phyloP scores from a whole-genome alignment of 2,113 vertebrate genomes.

The Indri indri region DNA sequence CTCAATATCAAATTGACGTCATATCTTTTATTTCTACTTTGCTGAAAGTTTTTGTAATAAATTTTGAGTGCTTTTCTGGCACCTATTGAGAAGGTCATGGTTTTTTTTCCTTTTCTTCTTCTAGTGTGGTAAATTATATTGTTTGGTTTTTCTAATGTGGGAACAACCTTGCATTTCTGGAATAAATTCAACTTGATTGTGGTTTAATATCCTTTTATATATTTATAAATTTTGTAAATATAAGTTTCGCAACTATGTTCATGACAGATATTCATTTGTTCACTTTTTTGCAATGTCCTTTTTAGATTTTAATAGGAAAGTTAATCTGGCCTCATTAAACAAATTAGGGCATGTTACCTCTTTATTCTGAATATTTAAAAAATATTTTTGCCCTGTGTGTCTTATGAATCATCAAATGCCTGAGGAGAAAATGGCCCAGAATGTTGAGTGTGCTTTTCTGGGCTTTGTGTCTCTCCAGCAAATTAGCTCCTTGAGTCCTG shows the following conservation, averaged over 20 bases:
- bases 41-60: not conserved
- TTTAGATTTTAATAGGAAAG: conserved; percentile 49
- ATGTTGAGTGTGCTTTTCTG: not conserved
- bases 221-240: not conserved
- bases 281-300: not conserved
- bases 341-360: not conserved
- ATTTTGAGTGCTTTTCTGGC: not conserved
- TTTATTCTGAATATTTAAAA: conserved; percentile 29
- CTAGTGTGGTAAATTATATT: not conserved
- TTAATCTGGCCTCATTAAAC: not conserved
- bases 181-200: not conserved
- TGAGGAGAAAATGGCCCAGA: not conserved
- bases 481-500: not conserved
- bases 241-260: not conserved
- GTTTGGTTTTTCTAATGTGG: not conserved
- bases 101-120: not conserved
- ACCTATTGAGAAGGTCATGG: not conserved
- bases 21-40: not conserved
- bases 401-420: not conserved
- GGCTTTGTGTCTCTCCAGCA: not conserved
- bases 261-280: not conserved
- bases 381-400: not conserved
- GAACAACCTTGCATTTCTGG: not conserved
- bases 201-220: not conserved
- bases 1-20: not conserved